phyloP scores from a whole-genome alignment of 2,113 vertebrate species.

The Gymnarchus niloticus region DNA sequence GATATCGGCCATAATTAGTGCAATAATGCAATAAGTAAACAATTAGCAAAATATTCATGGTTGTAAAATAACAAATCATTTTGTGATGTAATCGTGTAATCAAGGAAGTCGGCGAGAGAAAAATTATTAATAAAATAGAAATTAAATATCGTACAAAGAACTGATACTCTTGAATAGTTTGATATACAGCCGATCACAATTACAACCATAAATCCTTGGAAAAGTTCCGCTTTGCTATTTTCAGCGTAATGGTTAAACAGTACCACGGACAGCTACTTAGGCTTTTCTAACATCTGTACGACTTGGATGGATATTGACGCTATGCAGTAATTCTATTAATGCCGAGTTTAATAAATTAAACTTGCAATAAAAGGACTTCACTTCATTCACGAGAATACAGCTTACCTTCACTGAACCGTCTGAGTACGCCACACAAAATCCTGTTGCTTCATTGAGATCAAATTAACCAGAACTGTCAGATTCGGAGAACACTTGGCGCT shows the following conservation, averaged over 20 bases:
- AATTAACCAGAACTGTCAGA: not conserved
- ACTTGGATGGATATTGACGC: not conserved
- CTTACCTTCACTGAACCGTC: not conserved
- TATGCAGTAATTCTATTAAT: not conserved
- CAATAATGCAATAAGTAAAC: not conserved
- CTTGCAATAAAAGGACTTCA: too few relatives aligned
- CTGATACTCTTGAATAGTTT: not conserved
- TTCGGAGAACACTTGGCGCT: not conserved
- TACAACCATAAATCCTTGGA: not conserved
- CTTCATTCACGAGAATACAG: not conserved
- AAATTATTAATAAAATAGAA: not conserved
- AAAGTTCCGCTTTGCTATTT: not conserved
- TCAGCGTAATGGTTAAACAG: not conserved
- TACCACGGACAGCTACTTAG: constrained; percentile 8
- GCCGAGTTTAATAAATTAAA: not conserved
- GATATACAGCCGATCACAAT: not conserved
- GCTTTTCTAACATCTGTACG: not conserved
- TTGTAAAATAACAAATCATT: not conserved
- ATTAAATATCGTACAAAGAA: not conserved
- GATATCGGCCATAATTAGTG: not conserved
- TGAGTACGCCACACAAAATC: not conserved
- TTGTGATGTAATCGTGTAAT: not conserved
- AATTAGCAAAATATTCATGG: not conserved
- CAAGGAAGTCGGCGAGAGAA: not conserved
- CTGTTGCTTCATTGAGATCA: constrained; percentile 3